Evolutionary conservation across 2,888 invertebrate genomes (phyloP).

Genomic region (Caenorhabditis uteleia): DNA sequence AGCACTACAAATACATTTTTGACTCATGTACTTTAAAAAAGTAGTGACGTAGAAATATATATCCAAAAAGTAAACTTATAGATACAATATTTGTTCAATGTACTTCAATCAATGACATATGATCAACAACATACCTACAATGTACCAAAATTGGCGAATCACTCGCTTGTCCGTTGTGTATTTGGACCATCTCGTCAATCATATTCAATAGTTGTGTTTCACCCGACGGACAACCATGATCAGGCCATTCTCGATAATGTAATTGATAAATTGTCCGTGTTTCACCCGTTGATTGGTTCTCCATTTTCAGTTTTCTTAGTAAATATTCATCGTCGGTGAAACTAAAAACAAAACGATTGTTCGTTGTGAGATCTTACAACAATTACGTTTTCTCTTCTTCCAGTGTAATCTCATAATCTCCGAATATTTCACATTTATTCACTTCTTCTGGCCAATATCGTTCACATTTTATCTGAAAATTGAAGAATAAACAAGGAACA

Average conservation of each 20-base stretch:
- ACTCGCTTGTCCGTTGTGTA: conserved; percentile 19
- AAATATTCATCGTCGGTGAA: conserved; percentile 50
- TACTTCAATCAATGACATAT: not conserved
- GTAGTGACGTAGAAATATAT: too few species aligned
- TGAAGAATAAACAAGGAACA: too few species aligned
- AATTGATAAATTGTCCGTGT: conserved; percentile 50
- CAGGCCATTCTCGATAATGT: conserved; percentile 67
- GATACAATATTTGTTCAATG: not conserved
- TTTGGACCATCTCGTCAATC: conserved; percentile 57
- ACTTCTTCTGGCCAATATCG: conserved; percentile 56
- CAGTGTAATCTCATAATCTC: conserved; percentile 47
- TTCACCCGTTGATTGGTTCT: conserved; percentile 36
- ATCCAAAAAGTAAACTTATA: not conserved
- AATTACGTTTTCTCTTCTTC: conserved; percentile 47
- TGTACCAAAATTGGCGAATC: conserved; percentile 58
- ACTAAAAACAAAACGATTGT: not conserved
- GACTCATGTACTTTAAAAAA: not conserved
- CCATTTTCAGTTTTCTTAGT: conserved; percentile 47
- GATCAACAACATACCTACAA: conserved; percentile 51
- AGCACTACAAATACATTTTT: conserved; percentile 57
- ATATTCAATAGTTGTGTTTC: conserved; percentile 57
- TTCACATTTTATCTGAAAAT: conserved; percentile 55
- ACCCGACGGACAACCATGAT: conserved; percentile 62
- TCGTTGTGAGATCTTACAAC: not conserved
- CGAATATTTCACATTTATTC: conserved; percentile 46